Conservation (phyloP, 2,797 vertebrate species). For the Acrocephalus scirpaceus region DNA sequence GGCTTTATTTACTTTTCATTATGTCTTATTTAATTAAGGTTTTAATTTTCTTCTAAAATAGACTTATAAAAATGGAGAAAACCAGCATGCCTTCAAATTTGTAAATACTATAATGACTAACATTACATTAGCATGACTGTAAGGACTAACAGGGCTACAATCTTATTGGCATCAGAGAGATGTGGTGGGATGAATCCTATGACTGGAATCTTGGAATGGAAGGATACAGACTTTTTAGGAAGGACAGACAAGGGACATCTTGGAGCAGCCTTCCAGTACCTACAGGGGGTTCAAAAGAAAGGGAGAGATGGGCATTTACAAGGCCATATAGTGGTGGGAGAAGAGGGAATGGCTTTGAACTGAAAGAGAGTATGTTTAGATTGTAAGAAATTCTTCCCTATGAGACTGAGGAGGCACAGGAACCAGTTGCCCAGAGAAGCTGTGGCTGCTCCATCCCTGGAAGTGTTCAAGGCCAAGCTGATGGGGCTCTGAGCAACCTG, state of each 20-base stretch:
- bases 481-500: neutral
- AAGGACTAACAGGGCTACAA: neutral
- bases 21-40: neutral
- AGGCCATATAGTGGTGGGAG: neutral
- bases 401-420: neutral
- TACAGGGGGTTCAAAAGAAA: neutral
- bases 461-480: neutral
- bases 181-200: neutral
- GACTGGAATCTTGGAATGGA: neutral
- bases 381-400: neutral
- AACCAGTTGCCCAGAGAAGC: neutral
- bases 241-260: neutral
- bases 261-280: neutral
- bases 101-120: neutral
- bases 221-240: neutral
- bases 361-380: neutral
- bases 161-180: neutral
- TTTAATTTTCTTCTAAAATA: neutral
- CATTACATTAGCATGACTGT: neutral
- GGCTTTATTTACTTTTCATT: slow-evolving; percentile 21
- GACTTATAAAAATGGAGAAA: neutral
- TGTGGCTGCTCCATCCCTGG: neutral
- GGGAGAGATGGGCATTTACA: neutral
- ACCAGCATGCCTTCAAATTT: neutral
- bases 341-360: neutral